Evolutionary conservation across 2,888 invertebrate species (phyloP).

Genomic region (Exephanes ischioxanthus): DNA sequence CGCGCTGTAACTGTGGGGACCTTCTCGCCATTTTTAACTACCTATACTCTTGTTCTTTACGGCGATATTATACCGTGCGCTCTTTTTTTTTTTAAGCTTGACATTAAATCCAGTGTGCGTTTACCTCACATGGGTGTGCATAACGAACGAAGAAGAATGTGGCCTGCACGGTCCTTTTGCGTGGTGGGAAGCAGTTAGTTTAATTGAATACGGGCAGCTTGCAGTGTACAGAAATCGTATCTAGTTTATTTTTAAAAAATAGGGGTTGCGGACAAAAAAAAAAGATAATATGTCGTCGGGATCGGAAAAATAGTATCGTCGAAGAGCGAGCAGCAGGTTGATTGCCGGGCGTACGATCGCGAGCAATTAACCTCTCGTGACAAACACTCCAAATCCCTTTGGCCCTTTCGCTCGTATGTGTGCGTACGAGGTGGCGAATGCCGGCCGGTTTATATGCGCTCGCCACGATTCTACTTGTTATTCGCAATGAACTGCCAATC

Average conservation of each 20-base stretch:
- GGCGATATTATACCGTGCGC: background rate
- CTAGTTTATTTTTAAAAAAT: background rate
- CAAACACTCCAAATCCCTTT: constrained; percentile 20
- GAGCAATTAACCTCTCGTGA: constrained; percentile 21
- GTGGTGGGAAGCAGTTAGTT: background rate
- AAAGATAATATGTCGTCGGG: background rate
- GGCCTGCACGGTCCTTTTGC: background rate
- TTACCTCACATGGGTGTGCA: background rate
- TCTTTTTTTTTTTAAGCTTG: background rate
- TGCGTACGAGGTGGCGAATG: background rate
- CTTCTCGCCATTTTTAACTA: background rate
- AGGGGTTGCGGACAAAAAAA: background rate
- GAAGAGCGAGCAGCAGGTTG: background rate
- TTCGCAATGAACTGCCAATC: constrained; percentile 26
- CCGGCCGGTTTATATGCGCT: too few species aligned
- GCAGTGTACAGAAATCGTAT: background rate
- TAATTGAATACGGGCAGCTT: constrained; percentile 12
- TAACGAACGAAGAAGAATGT: background rate
- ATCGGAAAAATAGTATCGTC: constrained; percentile 5
- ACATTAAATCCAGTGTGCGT: background rate
- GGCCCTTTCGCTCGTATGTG: background rate
- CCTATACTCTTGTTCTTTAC: background rate
- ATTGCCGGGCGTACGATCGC: background rate
- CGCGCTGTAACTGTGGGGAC: background rate
- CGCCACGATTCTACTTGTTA: background rate